Conservation (phyloP, 1,140 invertebrate genomes). For the Brachionus sp. region DNA sequence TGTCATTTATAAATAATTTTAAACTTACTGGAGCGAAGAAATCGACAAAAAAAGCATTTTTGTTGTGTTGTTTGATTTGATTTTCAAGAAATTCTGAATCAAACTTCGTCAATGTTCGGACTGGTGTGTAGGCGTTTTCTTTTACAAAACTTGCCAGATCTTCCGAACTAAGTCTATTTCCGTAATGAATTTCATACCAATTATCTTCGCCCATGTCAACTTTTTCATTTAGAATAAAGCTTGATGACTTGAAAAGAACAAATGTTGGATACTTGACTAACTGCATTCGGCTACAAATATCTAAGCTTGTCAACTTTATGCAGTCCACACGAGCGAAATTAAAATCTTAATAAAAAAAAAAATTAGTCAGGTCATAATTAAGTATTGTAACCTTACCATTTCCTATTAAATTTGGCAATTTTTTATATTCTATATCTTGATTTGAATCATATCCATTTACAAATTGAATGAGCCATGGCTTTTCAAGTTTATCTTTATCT, state of each 20-base stretch:
- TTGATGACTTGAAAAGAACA: slow-evolving; percentile 67
- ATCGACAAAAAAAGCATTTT: slow-evolving; percentile 69
- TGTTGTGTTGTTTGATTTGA: slow-evolving; percentile 60
- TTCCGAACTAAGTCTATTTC: slow-evolving; percentile 64
- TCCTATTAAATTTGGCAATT: slow-evolving; percentile 65
- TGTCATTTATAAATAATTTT: not conserved
- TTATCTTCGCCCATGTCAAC: slow-evolving; percentile 63
- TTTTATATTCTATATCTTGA: slow-evolving; percentile 62
- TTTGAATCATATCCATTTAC: slow-evolving; percentile 62
- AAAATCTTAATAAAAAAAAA: slow-evolving; percentile 38
- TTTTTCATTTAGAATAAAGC: slow-evolving; percentile 66
- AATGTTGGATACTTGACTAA: slow-evolving; percentile 67
- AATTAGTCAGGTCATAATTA: not conserved
- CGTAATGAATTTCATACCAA: slow-evolving; percentile 44
- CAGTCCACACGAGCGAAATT: slow-evolving; percentile 66
- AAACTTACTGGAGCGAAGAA: slow-evolving; percentile 68
- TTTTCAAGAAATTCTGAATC: slow-evolving; percentile 53
- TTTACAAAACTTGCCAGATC: slow-evolving; percentile 69
- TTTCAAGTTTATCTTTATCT: slow-evolving; percentile 48
- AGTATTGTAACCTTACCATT: not conserved
- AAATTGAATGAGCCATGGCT: slow-evolving; percentile 69
- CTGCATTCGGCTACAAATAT: slow-evolving; percentile 63
- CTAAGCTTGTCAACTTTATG: slow-evolving; percentile 50
- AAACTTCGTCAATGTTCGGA: slow-evolving; percentile 66
- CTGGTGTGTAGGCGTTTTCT: slow-evolving; percentile 65